Base-by-base conservation (phyloP, 1,140 invertebrate genomes). In the Sitobion miscanthi region DNA sequence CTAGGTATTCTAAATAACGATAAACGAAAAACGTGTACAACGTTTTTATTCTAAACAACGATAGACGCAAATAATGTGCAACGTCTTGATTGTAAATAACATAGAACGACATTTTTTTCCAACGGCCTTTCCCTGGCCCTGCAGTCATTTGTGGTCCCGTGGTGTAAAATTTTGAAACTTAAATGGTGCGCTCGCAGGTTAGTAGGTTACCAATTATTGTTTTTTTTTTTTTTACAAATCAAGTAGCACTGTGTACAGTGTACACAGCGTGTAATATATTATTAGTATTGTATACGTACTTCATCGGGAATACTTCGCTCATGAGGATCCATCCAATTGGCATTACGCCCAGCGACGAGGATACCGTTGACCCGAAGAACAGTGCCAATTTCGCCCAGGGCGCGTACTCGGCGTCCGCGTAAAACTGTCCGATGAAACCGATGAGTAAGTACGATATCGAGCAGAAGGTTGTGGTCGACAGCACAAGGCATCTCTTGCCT, bases 251-350 rank as follows among this genome's bases (percentile, higher is more conserved):
- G 62, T 14, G 57, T 30, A n/a, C 30, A 69, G n/a, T 14, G 14
- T 62, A 62, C 42, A 42, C 42, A 3, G 4, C 42, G 14, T 17
- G 62, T n/a, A 77, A 69, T 54, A 54, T 54, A 57, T 14, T 77
- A 77, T 77, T 42, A 87, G 30, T 87, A 47, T 49, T 47, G 11
- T 38, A 35, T 38, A 49, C 69, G 20, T 52, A 92, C 90, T 92
- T 92, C 90, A 92, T 92, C 25, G 90, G 90, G n/a, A 92, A 92
- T 3, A 92, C 69, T 92, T 92, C 90, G n/a, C 90, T 35, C 20
- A 92, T 92, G 90, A 49, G n/a, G 23, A 92, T 92, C 90, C 90
- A 92, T 92, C 62, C 90, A 45, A 92, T 49, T 17, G 90, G 90
- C 90, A 83, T 83, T 21, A 92, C 25, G 21, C 90, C 90, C 35